Evolutionary conservation across 2,797 vertebrate genomes (phyloP).

Genomic region (Sarcophilus harrisii): DNA sequence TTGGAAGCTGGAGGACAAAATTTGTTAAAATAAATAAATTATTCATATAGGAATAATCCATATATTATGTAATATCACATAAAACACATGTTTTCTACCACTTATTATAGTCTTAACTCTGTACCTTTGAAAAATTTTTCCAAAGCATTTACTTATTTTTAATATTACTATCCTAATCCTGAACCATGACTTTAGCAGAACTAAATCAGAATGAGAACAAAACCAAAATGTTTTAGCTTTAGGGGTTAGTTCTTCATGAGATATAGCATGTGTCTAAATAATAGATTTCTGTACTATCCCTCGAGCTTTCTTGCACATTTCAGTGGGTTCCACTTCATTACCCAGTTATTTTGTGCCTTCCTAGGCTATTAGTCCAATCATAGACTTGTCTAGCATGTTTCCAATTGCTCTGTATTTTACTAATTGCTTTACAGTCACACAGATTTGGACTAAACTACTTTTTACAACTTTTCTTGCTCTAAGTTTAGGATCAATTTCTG

Average conservation of each 20-base stretch:
- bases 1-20: background rate
- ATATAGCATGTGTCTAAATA: slow-evolving; percentile 62
- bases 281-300: slow-evolving; percentile 58
- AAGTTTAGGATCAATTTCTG: slow-evolving; percentile 53
- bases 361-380: slow-evolving; percentile 65
- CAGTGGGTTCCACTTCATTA: slow-evolving; percentile 67
- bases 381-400: slow-evolving; percentile 56
- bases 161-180: slow-evolving; percentile 46
- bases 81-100: slow-evolving; percentile 23
- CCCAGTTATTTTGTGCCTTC: slow-evolving; percentile 61
- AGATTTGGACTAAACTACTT: slow-evolving; percentile 35
- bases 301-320: slow-evolving; percentile 53
- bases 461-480: slow-evolving; percentile 55
- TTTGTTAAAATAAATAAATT: background rate
- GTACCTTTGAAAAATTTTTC: slow-evolving; percentile 38
- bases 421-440: slow-evolving; percentile 48
- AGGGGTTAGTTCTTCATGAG: slow-evolving; percentile 59
- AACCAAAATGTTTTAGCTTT: slow-evolving; percentile 54
- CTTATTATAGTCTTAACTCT: slow-evolving; percentile 28
- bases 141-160: slow-evolving; percentile 41
- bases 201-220: slow-evolving; percentile 45
- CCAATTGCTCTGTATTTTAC: slow-evolving; percentile 67
- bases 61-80: background rate
- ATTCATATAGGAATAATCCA: background rate
- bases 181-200: slow-evolving; percentile 16